These are phyloP conservation scores for Volucella inflata DNA, from an alignment of 2,888 invertebrate genomes.

Conservation along the genomic window DNA sequence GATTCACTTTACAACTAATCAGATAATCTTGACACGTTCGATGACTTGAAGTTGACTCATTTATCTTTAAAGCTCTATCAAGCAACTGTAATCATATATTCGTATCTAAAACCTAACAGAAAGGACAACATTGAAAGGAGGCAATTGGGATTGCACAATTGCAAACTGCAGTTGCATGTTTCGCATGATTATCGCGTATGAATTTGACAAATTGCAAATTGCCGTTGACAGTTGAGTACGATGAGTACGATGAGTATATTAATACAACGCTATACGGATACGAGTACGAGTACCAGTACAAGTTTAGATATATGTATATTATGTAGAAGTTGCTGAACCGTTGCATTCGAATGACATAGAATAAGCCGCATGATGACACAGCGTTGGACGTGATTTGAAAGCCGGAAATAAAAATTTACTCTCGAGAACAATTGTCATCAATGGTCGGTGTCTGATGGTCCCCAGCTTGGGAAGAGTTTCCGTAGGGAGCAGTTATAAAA, in stretches of 20 bases:
- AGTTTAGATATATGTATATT: too few species aligned
- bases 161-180: constrained; percentile 62
- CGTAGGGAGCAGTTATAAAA: not conserved
- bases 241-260: too few species aligned
- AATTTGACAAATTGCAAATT: constrained; percentile 75
- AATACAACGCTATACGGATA: constrained; percentile 10
- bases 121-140: constrained; percentile 2
- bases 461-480: constrained; percentile 7
- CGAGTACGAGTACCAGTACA: too few species aligned
- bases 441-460: too few species aligned
- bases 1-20: constrained; percentile 42
- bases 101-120: too few species aligned
- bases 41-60: constrained; percentile 30
- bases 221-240: constrained; percentile 49
- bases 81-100: too few species aligned
- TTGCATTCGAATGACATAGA: constrained; percentile 36
- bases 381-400: constrained; percentile 64
- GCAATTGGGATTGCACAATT: constrained; percentile 18
- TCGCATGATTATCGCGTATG: constrained; percentile 69
- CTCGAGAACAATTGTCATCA: constrained; percentile 26
- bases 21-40: constrained; percentile 69
- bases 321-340: constrained; percentile 19
- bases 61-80: not conserved
- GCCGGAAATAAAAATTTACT: constrained; percentile 73
- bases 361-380: constrained; percentile 13